A percentile compares a stretch with the other conserved stretches of the same genome.
Evolutionary conservation across 2,797 vertebrate genomes (phyloP).

Genomic region (Peromyscus aztecus): DNA sequence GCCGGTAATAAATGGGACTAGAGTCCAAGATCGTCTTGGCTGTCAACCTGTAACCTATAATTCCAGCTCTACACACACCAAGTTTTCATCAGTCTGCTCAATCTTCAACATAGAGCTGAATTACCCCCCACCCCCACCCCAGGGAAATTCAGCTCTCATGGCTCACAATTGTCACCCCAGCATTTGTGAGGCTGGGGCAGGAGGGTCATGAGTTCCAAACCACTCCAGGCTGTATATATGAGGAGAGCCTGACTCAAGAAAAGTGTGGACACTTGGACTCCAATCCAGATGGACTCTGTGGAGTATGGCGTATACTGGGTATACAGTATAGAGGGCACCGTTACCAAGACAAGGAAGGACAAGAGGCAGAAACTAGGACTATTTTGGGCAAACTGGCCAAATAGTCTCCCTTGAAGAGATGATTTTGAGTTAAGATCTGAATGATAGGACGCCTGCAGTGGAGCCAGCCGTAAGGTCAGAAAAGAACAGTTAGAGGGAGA

Average conservation of each 20-base stretch:
- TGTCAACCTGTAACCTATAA: not conserved
- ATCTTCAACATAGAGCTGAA: not conserved
- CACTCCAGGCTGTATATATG: not conserved
- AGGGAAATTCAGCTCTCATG: not conserved
- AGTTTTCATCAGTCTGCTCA: not conserved
- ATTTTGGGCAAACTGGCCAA: not conserved
- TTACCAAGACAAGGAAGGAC: not conserved
- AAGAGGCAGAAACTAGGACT: not conserved
- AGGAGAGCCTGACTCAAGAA: not conserved
- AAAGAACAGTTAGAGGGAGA: not conserved
- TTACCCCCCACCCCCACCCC: too few relatives aligned
- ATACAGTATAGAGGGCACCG: not conserved
- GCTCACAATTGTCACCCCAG: not conserved
- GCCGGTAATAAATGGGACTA: not conserved
- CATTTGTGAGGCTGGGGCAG: not conserved
- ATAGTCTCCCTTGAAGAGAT: constrained; percentile 17
- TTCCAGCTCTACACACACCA: not conserved
- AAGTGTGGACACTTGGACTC: not conserved
- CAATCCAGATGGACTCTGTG: not conserved
- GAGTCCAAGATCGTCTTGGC: not conserved
- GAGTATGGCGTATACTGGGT: not conserved
- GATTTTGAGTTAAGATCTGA: constrained; percentile 11
- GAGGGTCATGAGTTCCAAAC: not conserved
- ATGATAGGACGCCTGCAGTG: not conserved
- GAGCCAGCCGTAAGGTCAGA: not conserved